Base-by-base conservation (phyloP, 1,140 invertebrate genomes). In the Drosophila sp. region DNA sequence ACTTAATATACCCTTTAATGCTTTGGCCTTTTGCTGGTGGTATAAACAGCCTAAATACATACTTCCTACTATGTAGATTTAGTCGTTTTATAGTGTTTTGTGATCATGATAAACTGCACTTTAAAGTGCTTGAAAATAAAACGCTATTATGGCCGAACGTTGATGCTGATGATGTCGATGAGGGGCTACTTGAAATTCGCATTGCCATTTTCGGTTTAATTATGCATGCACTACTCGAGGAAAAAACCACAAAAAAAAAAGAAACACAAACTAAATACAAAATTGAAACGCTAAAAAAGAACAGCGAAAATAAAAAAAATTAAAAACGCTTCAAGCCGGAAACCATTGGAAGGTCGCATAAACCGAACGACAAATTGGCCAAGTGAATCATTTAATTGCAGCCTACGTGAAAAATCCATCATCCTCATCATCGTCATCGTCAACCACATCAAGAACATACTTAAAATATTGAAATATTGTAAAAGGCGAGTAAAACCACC, bases 311-410 rank as follows among this genome's bases (percentile, higher is more conserved):
- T 32, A 27, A 23, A 57, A 55, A 2, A 4, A n/a, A n/a, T 3
- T 0, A 30, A 55, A 10, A 56, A 57, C 33, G 33, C 44, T 74
- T 67, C 6, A 29, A 68, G 50, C 72, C 72, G 64, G 72, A 75
- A 75, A 76, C 38, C 10, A 40, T 29, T 41, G 38, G 74, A 76
- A 76, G 74, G 74, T 76, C 73, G 54, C 27, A 32, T 44, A 50
- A 47, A 62, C 29, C 41, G 25, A 5, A 32, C 60, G 32, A 66
- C 38, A 71, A 65, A 63, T 60, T 85, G 75, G 69, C 67, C 67
- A 76, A 76, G 68, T 82, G 82, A 87, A 70, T 83, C 84, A 87
- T 71, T 79, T 63, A 85, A 78, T 85, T 60, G 60, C 79, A 76
- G 79, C 79, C 82, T 69, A 86, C 83, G 66, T 76, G 56, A 60